A percentile compares a stretch with the other conserved stretches of the same genome.
These are phyloP conservation scores for Harpagifer antarcticus DNA, from an alignment of 2,797 vertebrate species.

Conservation along the genomic window DNA sequence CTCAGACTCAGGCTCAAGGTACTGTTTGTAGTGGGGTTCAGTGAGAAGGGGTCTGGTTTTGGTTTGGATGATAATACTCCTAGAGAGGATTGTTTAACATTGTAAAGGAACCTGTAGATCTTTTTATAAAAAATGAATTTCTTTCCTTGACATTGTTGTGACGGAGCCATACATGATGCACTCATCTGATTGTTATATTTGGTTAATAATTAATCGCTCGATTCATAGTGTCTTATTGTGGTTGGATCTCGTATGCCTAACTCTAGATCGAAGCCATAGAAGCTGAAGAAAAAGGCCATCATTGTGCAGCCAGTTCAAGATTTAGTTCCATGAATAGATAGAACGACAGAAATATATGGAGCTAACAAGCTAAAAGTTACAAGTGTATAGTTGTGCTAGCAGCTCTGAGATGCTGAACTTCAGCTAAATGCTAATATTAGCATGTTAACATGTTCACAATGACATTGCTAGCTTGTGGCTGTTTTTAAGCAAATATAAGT, in stretches of 20 bases:
- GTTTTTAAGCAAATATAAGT: too few relatives aligned
- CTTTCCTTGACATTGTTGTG: neutral
- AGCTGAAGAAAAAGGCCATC: neutral
- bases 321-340: neutral
- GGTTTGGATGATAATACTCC: neutral
- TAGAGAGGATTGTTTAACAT: neutral
- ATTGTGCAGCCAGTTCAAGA: neutral
- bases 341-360: neutral
- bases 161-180: neutral
- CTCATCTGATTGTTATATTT: neutral
- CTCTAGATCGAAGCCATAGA: neutral
- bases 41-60: neutral
- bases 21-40: neutral
- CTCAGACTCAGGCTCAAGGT: conserved; percentile 92
- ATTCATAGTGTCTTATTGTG: neutral
- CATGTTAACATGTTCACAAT: too few relatives aligned
- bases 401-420: neutral
- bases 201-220: neutral
- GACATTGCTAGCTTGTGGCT: too few relatives aligned
- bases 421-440: neutral
- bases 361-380: neutral
- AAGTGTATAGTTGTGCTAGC: neutral
- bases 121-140: neutral
- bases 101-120: neutral
- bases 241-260: too few relatives aligned